Evolutionary conservation across 2,888 invertebrate genomes (phyloP).

Genomic region (Zygogramma bicolorata): DNA sequence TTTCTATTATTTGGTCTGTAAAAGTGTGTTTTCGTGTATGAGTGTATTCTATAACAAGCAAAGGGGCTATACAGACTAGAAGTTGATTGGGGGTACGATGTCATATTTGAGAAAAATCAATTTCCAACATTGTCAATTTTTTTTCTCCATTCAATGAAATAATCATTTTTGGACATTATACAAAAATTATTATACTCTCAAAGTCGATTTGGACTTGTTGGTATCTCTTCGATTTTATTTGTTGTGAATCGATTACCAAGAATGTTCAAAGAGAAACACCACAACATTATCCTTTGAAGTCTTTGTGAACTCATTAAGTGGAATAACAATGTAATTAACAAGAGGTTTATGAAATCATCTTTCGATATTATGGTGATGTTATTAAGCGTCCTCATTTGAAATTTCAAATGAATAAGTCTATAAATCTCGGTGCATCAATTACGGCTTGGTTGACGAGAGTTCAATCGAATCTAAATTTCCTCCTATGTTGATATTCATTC

Average conservation of each 20-base stretch:
- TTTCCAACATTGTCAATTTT: too few relatives aligned
- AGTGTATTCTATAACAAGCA: background rate
- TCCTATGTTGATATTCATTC: too few relatives aligned
- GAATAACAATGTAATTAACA: constrained; percentile 43
- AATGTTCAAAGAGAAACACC: constrained; percentile 38
- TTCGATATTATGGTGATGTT: constrained; percentile 25
- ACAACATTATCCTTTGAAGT: constrained; percentile 36
- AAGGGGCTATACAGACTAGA: background rate
- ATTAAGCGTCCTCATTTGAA: too few relatives aligned
- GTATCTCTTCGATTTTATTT: constrained; percentile 40
- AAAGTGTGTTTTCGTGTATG: background rate
- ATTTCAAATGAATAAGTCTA: too few relatives aligned
- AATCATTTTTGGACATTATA: too few relatives aligned
- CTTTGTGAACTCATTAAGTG: constrained; percentile 35
- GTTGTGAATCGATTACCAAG: constrained; percentile 39
- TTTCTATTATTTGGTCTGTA: background rate
- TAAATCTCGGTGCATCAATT: too few relatives aligned
- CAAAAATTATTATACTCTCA: background rate
- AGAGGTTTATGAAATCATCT: constrained; percentile 22
- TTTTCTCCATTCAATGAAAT: too few relatives aligned
- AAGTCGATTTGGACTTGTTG: constrained; percentile 20
- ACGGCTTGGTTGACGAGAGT: too few relatives aligned
- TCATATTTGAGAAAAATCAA: too few relatives aligned
- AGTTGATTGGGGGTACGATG: too few relatives aligned
- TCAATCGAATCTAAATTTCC: too few relatives aligned